Base-by-base conservation (phyloP, 2,888 invertebrate genomes). In the Cyaniris semiargus region DNA sequence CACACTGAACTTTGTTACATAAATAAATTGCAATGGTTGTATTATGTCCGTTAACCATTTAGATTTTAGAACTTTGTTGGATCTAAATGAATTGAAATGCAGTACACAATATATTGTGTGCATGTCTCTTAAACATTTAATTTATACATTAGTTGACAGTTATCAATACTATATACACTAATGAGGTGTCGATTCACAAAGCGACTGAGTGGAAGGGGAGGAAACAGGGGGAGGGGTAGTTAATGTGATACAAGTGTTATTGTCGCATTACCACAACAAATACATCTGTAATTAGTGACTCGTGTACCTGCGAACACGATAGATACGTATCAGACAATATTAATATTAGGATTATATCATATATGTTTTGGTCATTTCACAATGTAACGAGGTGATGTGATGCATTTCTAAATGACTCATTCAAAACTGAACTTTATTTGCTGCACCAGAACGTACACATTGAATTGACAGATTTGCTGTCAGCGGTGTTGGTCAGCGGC, bases 191-290 rank as follows among this genome's bases (percentile, higher is more conserved):
- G 27, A 27, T 66, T 66, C 31, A 66, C 66, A 66, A 66, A 66
- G 66, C 66, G 66, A 66, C 66, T 15, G 15, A 10, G 8, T 23
- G 60, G 15, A 18, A 15, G 27, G 15, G 27, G 66, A 23, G 27
- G 27, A 27, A 10, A 44, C 1, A 10, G 10, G 15, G 27, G 66
- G 21, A 27, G 66, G 23, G 66, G 27, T 66, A 15, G 27, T 66
- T 66, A 66, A 66, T 66, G 66, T 66, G 66, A 31, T 66, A 66
- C 66, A 66, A 66, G 27, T 66, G 66, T 31, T 66, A 66, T 66
- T 31, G 66, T 5, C 27, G 66, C 66, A 27, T 27, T 27, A 66
- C 66, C 66, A 27, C 27, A 66, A 66, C 66, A 27, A 27, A 27
- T 31, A 27, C 27, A 31, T 27, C 13, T 66, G 66, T 66, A 66